Conservation (phyloP, 2,797 vertebrate species). For the Ptychobarbus kaznakovi region DNA sequence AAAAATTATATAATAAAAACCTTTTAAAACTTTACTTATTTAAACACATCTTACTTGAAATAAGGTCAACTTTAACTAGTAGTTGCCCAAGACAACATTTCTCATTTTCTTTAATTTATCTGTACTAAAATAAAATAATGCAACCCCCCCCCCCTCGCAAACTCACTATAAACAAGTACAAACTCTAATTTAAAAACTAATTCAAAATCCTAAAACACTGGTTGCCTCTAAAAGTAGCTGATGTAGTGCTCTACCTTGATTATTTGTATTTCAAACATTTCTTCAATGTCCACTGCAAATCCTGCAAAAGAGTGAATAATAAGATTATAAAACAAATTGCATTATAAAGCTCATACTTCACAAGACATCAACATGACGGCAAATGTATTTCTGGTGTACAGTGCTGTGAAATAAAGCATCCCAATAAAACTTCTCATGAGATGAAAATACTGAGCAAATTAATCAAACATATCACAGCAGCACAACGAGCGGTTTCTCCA, state of each 20-base stretch:
- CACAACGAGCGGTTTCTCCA: no score
- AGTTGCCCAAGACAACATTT: not conserved
- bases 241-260: conserved; percentile 66
- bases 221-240: not conserved
- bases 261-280: conserved; percentile 69
- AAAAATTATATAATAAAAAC: not conserved
- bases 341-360: not conserved
- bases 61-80: no score
- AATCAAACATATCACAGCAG: no score
- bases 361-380: not conserved
- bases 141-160: no score
- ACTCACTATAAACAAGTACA: no score
- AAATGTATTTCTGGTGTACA: no score
- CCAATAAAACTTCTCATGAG: no score
- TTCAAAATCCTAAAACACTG: not conserved
- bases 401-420: not conserved
- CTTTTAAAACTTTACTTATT: no score
- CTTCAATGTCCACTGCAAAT: conserved; percentile 24
- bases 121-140: not conserved
- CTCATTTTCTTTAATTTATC: not conserved
- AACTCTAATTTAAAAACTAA: not conserved
- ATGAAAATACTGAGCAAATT: no score
- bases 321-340: not conserved
- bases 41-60: not conserved
- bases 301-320: conserved; percentile 17